phyloP scores from a whole-genome alignment of 2,797 vertebrate genomes.

The Oreochromis mossambicus region DNA sequence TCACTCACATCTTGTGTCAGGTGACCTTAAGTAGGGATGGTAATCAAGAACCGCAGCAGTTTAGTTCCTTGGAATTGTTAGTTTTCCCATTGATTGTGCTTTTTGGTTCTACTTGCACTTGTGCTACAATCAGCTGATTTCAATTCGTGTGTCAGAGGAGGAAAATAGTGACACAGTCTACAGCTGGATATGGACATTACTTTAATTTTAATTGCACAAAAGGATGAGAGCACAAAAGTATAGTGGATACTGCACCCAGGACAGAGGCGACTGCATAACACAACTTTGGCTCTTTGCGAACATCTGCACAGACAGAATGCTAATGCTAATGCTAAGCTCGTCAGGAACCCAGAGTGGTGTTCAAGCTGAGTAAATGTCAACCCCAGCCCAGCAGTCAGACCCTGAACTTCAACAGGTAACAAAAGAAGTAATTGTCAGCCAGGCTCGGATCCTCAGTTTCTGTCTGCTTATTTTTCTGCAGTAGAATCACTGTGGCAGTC shows the following conservation, averaged over 20 bases:
- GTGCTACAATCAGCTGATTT: not conserved
- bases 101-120: not conserved
- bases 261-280: not conserved
- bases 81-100: not conserved
- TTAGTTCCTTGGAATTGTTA: rapidly evolving
- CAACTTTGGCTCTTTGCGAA: not conserved
- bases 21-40: not conserved
- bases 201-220: not conserved
- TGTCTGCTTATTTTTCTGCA: not conserved
- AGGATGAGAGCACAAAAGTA: not conserved
- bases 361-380: not conserved
- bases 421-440: not conserved
- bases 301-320: not conserved
- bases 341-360: not conserved
- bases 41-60: not conserved
- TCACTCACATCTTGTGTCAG: not conserved
- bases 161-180: not conserved
- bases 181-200: not conserved
- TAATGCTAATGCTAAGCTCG: not conserved
- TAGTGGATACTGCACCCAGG: rapidly evolving
- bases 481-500: rapidly evolving
- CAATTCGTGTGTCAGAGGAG: not conserved
- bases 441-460: not conserved
- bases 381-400: not conserved
- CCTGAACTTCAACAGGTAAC: not conserved